Evolutionary conservation across 1,140 invertebrate species (phyloP), one percentile per base, ranked within the genome.

Genomic region (Steinernema feltiae): DNA sequence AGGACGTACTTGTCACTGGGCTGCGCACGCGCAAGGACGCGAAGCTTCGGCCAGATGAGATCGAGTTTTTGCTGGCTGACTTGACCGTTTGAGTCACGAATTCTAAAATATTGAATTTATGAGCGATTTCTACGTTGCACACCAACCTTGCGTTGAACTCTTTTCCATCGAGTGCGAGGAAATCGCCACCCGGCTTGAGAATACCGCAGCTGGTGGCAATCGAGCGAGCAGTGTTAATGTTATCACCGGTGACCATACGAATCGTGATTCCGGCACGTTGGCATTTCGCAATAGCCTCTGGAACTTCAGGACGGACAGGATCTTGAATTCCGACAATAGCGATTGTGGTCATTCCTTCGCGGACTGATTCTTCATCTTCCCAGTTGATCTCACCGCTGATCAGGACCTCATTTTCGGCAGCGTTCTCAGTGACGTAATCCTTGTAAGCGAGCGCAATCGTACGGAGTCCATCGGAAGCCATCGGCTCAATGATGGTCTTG

Each of bases 401-500:
- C 48, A 46, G 30, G 18, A 69, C 48, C 73, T 70, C 48, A 27
- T 73, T 71, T 53, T 78, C 70, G 63, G 73, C 32, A 24, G 48
- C 74, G 69, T 81, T 80, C 35, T 85, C 84, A 31, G 92, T 92
- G 75, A 97, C 93, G 88, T 95, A 96, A 88, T 97, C 94, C 83
- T 89, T 88, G 74, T 85, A 86, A 32, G 84, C 84, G 17, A 85
- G 41, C 29, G 84, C 80, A n/a, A 85, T 79, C 1, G 97, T 98
- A 80, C 97, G 89, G 24, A 99, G 90, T 27, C 97, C 97, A 89
- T 99, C 93, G 86, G 92, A 94, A 75, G 97, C 97, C 97, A 99
- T 99, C 30, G 96, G 96, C 87, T 99, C 96, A 86, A 99, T 98
- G 18, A 99, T 94, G 87, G 93, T 93, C 81, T 91, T 91, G 75